Conservation (phyloP, 2,888 invertebrate species). For the Labia minor region DNA sequence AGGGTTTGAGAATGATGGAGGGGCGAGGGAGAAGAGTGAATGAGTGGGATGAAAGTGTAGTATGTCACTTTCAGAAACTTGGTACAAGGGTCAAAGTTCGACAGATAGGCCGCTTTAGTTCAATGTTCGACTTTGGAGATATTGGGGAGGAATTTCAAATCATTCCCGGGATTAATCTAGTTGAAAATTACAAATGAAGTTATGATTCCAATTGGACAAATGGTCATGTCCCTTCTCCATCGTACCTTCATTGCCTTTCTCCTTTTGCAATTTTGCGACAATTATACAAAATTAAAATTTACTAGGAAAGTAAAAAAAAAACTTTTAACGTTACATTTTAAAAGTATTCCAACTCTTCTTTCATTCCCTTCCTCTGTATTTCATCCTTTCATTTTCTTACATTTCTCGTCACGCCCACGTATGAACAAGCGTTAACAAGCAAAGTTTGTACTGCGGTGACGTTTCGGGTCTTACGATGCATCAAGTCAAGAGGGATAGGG, state of each 20-base stretch:
- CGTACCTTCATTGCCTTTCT: background rate
- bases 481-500: no score
- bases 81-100: constrained; percentile 3
- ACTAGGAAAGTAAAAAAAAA: no score
- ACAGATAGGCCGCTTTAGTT: background rate
- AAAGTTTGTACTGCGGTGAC: no score
- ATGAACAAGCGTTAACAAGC: no score
- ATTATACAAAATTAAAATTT: no score
- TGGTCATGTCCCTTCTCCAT: background rate
- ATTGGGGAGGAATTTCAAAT: background rate
- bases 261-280: background rate
- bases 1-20: background rate
- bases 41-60: no score
- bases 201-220: background rate
- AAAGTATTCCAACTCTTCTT: no score
- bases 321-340: no score
- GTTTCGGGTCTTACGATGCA: no score
- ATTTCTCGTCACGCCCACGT: no score
- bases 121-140: background rate
- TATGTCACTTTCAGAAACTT: background rate
- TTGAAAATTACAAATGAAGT: background rate
- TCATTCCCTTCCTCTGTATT: no score
- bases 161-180: background rate
- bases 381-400: no score
- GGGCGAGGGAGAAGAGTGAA: background rate